Base-by-base conservation (phyloP, 2,888 invertebrate genomes). In the Chrysotoxum bicinctum region DNA sequence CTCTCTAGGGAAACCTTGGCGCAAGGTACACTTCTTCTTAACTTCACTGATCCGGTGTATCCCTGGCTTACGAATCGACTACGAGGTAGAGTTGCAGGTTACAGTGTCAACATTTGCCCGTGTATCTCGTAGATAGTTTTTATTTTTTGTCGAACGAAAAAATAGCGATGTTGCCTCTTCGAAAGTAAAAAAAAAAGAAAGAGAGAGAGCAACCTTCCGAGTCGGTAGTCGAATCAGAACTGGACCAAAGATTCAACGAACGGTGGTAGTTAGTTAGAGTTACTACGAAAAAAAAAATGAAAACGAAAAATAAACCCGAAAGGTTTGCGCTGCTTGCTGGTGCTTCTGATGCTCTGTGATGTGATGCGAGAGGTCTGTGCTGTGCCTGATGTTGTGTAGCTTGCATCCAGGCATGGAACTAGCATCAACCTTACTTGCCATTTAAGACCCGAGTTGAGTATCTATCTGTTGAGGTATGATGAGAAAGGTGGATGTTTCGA, bases 191-290 rank as follows among this genome's bases (percentile, higher is more conserved):
- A 73, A 6, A 10, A 40, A n/a, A 54, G 19, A 64, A 37, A 70
- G 66, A 69, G 80, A 81, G 76, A 85, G 85, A 81, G 76, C 85
- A 85, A 85, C 85, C 85, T 85, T 80, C 81, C 85, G 81, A 81
- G 81, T 81, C 85, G 85, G 81, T 85, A 85, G 85, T 85, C 81
- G 85, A 85, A 85, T 85, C 80, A 85, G 85, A 85, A 85, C 85
- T 85, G 85, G 85, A 85, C 85, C 85, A 85, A 76, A 73, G 81
- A 81, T 85, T 69, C 85, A 45, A 81, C 81, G 62, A 66, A 64
- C 85, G 76, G 76, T 76, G 76, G 80, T 80, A 79, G 84, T 79
- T 84, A 81, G 72, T 48, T 50, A 69, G 74, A 56, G 76, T 80
- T 45, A 30, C 45, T 64, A 45, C 26, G 12, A 16, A 30, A 64